Conservation (phyloP, 2,113 vertebrate genomes). For the Morone saxatilis region DNA sequence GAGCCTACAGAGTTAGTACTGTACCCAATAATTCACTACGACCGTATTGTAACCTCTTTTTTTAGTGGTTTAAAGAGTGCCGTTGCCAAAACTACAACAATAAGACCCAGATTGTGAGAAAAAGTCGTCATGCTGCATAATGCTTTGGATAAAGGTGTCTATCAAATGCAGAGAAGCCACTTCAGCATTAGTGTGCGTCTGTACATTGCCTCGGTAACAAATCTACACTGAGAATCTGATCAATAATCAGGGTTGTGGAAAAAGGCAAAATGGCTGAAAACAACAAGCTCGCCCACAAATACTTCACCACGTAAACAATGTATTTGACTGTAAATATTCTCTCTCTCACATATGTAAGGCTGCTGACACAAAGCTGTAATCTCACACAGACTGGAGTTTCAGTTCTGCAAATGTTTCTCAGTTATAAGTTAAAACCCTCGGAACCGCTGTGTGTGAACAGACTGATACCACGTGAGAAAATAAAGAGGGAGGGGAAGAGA, state of each 20-base stretch:
- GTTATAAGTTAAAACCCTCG: background rate
- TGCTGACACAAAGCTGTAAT: background rate
- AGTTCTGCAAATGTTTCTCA: constrained; percentile 21
- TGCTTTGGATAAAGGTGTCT: background rate
- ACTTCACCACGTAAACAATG: background rate
- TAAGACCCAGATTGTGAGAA: background rate
- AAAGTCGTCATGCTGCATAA: background rate
- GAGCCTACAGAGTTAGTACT: background rate
- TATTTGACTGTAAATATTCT: background rate
- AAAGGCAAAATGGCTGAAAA: background rate
- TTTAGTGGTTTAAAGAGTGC: background rate
- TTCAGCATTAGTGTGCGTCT: background rate
- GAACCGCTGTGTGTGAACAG: background rate
- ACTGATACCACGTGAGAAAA: background rate
- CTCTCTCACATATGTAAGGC: background rate
- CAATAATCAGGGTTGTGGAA: background rate
- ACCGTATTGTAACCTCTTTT: background rate
- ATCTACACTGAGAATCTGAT: background rate
- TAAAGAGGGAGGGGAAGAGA: background rate
- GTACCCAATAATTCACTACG: background rate
- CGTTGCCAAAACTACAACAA: background rate
- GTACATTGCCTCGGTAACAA: background rate
- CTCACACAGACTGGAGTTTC: constrained; percentile 11
- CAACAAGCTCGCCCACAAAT: background rate
- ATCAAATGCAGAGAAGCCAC: background rate